Evolutionary conservation across 2,797 vertebrate species (phyloP).

Genomic region (Tapera naevia): DNA sequence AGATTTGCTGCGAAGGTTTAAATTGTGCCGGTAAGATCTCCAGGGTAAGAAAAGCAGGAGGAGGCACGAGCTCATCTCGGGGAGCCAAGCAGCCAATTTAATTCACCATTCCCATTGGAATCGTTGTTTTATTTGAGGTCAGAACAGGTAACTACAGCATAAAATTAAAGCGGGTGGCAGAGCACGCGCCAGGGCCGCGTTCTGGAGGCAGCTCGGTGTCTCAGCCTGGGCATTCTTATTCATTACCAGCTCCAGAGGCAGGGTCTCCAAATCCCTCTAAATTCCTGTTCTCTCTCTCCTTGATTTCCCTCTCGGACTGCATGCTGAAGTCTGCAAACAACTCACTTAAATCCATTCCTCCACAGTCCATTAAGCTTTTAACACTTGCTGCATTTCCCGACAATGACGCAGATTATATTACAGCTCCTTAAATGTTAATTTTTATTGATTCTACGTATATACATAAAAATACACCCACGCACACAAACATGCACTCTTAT

Average conservation of each 20-base stretch:
- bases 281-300: conserved; percentile 9
- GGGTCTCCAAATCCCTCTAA: conserved; percentile 3
- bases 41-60: not conserved
- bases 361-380: conserved; percentile 53
- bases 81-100: not conserved
- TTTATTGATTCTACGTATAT: conserved; percentile 8
- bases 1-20: not conserved
- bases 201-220: not conserved
- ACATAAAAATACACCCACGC: not conserved
- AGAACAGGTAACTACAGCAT: not conserved
- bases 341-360: conserved; percentile 6
- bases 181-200: not conserved
- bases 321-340: conserved; percentile 52
- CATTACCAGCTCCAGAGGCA: conserved; percentile 8
- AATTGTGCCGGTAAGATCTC: not conserved
- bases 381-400: conserved; percentile 39
- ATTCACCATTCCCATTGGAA: not conserved
- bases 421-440: conserved; percentile 46
- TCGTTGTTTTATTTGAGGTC: not conserved
- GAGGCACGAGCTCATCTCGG: not conserved
- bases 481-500: not conserved
- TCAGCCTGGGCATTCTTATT: conserved; percentile 4
- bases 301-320: conserved; percentile 31
- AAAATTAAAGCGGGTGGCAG: not conserved
- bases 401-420: not conserved